Evolutionary conservation across 2,113 vertebrate genomes (phyloP).

Genomic region (Physeter macrocephalus): DNA sequence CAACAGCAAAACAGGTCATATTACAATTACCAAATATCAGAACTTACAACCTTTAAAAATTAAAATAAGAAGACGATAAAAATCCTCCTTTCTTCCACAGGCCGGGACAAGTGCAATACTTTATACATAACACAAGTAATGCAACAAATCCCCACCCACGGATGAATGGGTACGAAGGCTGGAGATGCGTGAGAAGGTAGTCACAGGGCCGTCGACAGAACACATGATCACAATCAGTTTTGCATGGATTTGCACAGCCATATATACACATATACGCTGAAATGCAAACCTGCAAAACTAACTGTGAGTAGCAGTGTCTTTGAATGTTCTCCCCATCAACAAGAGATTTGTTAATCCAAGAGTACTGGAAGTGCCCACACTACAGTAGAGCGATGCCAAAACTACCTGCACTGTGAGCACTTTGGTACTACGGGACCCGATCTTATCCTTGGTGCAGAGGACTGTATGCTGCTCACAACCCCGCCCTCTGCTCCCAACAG

Average conservation of each 20-base stretch:
- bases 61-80: constrained; percentile 65
- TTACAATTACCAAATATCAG: background rate
- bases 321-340: constrained; percentile 22
- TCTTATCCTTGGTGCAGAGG: background rate
- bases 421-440: constrained; percentile 91
- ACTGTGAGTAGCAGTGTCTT: constrained; percentile 78
- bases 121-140: constrained; percentile 83
- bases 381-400: constrained; percentile 89
- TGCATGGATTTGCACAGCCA: constrained; percentile 98
- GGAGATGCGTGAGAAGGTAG: background rate
- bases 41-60: background rate
- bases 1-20: constrained; percentile 90
- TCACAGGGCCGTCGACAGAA: background rate
- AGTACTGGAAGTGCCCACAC: constrained; percentile 96
- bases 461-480: background rate
- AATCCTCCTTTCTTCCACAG: constrained; percentile 85
- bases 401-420: constrained; percentile 99
- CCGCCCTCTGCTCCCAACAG: background rate
- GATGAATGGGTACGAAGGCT: constrained; percentile 77
- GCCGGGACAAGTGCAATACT: constrained; percentile 93
- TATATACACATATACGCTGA: constrained; percentile 82
- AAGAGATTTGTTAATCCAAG: constrained; percentile 79
- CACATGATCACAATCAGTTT: constrained; percentile 87
- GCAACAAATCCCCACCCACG: constrained; percentile 87
- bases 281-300: constrained; percentile 98